Evolutionary conservation across 2,797 vertebrate genomes (phyloP), one percentile per base, ranked within the genome.

Genomic region (Malurus leucopterus): DNA sequence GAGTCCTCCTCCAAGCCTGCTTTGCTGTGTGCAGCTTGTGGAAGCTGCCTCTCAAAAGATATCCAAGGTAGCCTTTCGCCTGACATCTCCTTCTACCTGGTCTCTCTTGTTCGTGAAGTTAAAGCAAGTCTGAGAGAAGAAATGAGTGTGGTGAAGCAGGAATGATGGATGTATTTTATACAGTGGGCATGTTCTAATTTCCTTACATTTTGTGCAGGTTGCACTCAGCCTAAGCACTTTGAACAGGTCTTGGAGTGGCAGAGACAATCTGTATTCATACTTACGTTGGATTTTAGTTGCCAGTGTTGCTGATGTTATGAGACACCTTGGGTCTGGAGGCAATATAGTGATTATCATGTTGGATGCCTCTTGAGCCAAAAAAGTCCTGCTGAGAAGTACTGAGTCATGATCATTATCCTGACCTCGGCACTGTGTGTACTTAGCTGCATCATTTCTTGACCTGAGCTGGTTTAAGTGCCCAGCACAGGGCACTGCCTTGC

Each of bases 81-180:
- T 1, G 2, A 53, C 26, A 30, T 67, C n/a, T 41, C 26, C 32
- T 73, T 72, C 29, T 14, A 43, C 11, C 11, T 69, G 16, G 36
- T 26, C 36, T 83, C 58, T 71, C 24, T 9, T 71, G 29, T 58
- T 38, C 2, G 0, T 55, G 69, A 43, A 85, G 30, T 11, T 89
- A 79, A 80, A 93, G 65, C 50, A 88, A 68, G 26, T 59, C 40
- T 53, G 55, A 74, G 62, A 18, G 22, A 55, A 86, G 63, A 81
- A 81, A 72, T 65, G 9, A 57, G 27, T 27, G 5, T 76, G 47
- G n/a, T 81, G 63, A 88, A 78, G 63, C 38, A 74, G 50, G 54
- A 85, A 44, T 50, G 16, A 21, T 46, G 30, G 36, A n/a, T 84
- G 3, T 58, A 21, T 88, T 86, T 78, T 84, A 38, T 69, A 46